Evolutionary conservation across 2,113 vertebrate species (phyloP), one percentile per base, ranked within the genome.

Genomic region (Deroptyus accipitrinus): DNA sequence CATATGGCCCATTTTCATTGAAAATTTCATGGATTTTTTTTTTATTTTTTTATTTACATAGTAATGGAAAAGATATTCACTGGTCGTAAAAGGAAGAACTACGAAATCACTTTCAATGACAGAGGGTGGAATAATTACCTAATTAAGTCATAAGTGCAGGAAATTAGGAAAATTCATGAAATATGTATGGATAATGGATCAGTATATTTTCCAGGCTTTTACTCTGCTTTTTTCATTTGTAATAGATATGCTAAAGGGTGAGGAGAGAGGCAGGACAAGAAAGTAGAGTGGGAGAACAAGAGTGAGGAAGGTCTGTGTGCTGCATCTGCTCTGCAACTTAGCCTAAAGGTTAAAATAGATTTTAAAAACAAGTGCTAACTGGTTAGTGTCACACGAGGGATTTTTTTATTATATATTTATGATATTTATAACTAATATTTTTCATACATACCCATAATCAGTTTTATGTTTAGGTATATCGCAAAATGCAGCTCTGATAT

Each of bases 111-210:
- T 37, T 72, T 88, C 39, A 72, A 35, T 82, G 93, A 67, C 78
- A 92, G 57, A 92, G 23, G 74, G 30, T 88, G 33, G 57, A 94
- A 93, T 93, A 92, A 97, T 97, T 93, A 73, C 39, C 81, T 86
- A 92, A 91, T 96, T 95, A 96, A 96, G 51, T 63, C 33, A 51
- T 76, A 91, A 90, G 84, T 84, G 17, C 70, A 92, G 51, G 59
- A 96, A 94, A 96, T 68, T 64, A 89, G 72, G 88, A 70, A 89
- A 88, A 86, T 86, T 91, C 52, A 57, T 97, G 52, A 94, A 97
- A 97, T 92, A 92, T 90, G 73, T 46, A 88, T 94, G 27, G 61
- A 4, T 84, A 94, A 93, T 59, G 6, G 11, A 93, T 88, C 49
- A 41, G 31, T 91, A 54, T 74, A 35, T 94, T 97, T 97, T 90